A percentile compares a stretch with the other conserved stretches of the same genome.
Evolutionary conservation across 2,888 invertebrate genomes (phyloP).

Genomic region (Agelastica alni): DNA sequence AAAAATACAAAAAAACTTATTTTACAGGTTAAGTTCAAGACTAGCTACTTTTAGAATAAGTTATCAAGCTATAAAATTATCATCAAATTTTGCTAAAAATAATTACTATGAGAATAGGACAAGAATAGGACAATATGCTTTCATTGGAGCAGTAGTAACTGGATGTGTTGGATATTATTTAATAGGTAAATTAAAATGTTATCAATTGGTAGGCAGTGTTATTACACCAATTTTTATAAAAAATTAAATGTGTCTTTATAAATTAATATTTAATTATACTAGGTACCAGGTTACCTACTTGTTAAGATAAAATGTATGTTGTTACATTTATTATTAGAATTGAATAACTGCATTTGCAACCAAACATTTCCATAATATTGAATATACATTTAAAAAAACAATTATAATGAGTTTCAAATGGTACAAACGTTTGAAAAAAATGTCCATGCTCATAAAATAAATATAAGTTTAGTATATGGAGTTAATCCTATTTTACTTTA

Average conservation of each 20-base stretch:
- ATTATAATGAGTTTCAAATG: no score
- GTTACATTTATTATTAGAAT: no score
- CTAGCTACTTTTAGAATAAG: neutral
- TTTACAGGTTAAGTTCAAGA: conserved; percentile 3
- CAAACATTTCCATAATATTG: neutral
- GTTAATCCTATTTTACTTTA: neutral
- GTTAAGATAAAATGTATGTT: no score
- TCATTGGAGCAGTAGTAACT: conserved; percentile 28
- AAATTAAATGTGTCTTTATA: neutral
- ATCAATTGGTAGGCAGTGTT: neutral
- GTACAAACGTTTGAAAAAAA: no score
- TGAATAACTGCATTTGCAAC: no score
- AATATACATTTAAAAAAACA: neutral
- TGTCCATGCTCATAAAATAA: no score
- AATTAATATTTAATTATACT: neutral
- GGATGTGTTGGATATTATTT: conserved; percentile 37
- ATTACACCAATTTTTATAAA: neutral
- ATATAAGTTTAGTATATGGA: no score
- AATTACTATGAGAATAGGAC: conserved; percentile 16
- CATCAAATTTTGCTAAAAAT: conserved; percentile 1
- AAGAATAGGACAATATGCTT: conserved; percentile 1
- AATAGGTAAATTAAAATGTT: conserved; percentile 6
- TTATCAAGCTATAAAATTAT: conserved; percentile 2
- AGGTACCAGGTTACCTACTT: no score
- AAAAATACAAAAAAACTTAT: neutral